Percentiles rank a stretch among this genome's conserved stretches.
Evolutionary conservation across 2,797 vertebrate genomes (phyloP).

Genomic region (Coluber constrictor): DNA sequence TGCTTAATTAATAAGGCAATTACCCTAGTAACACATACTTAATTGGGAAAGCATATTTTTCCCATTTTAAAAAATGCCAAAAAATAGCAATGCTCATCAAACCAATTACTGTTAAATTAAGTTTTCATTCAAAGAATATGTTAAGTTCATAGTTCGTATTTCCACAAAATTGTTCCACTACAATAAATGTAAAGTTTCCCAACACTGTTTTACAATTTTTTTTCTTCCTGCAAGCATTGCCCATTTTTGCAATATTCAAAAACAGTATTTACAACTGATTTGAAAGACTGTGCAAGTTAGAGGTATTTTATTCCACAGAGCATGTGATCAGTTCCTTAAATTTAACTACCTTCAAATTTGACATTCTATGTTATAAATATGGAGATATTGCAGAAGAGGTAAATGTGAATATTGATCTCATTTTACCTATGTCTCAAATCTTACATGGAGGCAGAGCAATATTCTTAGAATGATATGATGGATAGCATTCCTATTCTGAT

Average conservation of each 20-base stretch:
- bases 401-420: not conserved
- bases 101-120: not conserved
- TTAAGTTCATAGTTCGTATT: not conserved
- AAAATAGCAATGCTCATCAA: not conserved
- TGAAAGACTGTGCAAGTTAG: not conserved
- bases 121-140: not conserved
- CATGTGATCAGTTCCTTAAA: not conserved
- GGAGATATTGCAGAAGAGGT: not conserved
- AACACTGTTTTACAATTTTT: not conserved
- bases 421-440: not conserved
- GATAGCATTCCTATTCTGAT: not conserved
- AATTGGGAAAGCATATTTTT: not conserved
- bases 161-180: not conserved
- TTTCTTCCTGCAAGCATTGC: not conserved
- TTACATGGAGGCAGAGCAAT: not conserved
- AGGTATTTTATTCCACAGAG: not conserved
- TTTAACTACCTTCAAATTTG: not conserved
- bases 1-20: not conserved
- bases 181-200: not conserved
- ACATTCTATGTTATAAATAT: not conserved
- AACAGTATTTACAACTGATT: not conserved
- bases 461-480: not conserved
- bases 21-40: not conserved
- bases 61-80: not conserved
- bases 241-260: not conserved